Evolutionary conservation across 1,140 invertebrate species (phyloP).

Genomic region (Campodea augens): DNA sequence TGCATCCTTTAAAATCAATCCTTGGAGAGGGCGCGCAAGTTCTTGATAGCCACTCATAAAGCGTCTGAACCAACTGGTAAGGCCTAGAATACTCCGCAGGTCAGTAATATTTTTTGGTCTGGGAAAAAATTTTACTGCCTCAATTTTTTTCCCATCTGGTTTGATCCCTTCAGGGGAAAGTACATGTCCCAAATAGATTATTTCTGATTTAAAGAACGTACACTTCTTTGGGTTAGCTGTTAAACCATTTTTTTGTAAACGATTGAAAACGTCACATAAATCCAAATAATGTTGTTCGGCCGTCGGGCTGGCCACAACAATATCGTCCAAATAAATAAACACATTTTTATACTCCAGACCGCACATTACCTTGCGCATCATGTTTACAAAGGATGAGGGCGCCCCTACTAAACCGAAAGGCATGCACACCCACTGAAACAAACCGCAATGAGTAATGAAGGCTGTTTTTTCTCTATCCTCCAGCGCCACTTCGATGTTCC

Average conservation of each 20-base stretch:
- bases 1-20: too few species aligned
- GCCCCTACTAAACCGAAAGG: constrained; percentile 14
- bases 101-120: constrained; percentile 20
- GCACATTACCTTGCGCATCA: constrained; percentile 12
- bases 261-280: constrained; percentile 8
- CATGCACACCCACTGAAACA: constrained; percentile 11
- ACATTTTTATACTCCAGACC: constrained; percentile 8
- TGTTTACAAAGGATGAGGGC: constrained; percentile 11
- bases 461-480: constrained; percentile 22
- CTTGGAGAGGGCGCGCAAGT: constrained; percentile 18
- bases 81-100: constrained; percentile 24
- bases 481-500: constrained; percentile 22
- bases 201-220: constrained; percentile 18
- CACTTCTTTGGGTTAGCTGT: constrained; percentile 21
- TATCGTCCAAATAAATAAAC: constrained; percentile 17
- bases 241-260: constrained; percentile 8
- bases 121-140: constrained; percentile 18
- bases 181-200: constrained; percentile 23
- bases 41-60: constrained; percentile 23
- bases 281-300: constrained; percentile 2
- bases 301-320: not conserved
- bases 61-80: constrained; percentile 26
- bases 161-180: constrained; percentile 19
- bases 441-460: constrained; percentile 19
- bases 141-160: constrained; percentile 22